These are phyloP conservation scores for Amyelois transitella DNA, from an alignment of 1,140 invertebrate genomes.

Conservation along the genomic window DNA sequence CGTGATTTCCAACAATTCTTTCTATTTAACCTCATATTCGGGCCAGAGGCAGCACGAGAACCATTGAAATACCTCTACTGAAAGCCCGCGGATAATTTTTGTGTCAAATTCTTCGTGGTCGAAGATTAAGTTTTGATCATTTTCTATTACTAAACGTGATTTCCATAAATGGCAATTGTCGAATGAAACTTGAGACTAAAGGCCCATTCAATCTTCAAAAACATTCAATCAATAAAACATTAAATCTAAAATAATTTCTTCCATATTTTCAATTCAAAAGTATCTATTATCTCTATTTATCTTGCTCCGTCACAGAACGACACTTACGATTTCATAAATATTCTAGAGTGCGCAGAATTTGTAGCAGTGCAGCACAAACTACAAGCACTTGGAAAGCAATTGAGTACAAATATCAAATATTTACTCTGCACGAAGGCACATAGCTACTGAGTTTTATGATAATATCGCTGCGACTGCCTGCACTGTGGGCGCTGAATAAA, in stretches of 20 bases:
- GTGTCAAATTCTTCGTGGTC: neutral
- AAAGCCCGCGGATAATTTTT: neutral
- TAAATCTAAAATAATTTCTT: too few relatives aligned
- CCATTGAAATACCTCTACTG: neutral
- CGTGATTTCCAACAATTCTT: constrained; percentile 1
- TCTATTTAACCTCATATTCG: neutral
- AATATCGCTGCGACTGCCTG: neutral
- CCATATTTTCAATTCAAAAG: too few relatives aligned
- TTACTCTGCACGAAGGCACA: neutral
- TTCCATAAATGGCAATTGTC: too few relatives aligned
- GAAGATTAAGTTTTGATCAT: neutral
- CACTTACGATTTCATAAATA: too few relatives aligned
- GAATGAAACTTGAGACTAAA: too few relatives aligned
- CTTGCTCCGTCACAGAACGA: too few relatives aligned
- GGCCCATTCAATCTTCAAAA: too few relatives aligned
- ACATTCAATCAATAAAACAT: too few relatives aligned
- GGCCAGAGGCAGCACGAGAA: neutral
- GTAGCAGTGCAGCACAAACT: neutral
- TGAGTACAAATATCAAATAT: neutral
- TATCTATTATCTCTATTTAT: too few relatives aligned
- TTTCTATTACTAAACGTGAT: neutral
- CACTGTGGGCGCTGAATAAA: neutral
- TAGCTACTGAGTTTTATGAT: neutral
- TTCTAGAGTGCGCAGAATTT: neutral
- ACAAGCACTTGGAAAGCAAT: neutral